phyloP scores from a whole-genome alignment of 2,888 invertebrate genomes.

The Phoronis australis region DNA sequence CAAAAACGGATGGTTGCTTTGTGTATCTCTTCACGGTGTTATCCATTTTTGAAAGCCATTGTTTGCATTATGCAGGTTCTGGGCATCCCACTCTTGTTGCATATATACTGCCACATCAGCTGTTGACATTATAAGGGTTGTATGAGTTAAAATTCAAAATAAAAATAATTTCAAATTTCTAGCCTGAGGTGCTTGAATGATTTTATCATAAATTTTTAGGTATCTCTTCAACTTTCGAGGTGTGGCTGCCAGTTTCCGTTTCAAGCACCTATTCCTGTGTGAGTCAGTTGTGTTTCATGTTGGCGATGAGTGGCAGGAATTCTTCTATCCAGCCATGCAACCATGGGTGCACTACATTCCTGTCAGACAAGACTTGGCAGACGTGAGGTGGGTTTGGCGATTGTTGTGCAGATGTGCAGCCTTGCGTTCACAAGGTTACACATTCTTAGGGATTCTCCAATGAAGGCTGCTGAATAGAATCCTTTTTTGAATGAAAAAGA shows the following conservation, averaged over 20 bases:
- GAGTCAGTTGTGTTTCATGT: constrained; percentile 90
- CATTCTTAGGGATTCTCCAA: no score
- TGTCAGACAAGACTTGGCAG: constrained; percentile 65
- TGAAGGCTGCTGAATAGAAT: no score
- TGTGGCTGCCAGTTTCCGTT: constrained; percentile 94
- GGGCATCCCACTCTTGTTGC: no score
- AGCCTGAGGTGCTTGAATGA: background rate
- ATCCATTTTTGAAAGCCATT: no score
- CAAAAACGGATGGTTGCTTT: background rate
- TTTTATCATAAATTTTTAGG: constrained; percentile 56
- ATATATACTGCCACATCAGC: no score
- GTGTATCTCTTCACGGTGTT: background rate
- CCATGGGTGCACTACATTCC: constrained; percentile 97
- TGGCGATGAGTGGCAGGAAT: constrained; percentile 89
- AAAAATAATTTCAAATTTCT: background rate
- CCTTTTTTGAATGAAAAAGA: no score
- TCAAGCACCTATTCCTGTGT: constrained; percentile 90
- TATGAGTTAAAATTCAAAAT: no score
- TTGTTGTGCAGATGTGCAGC: no score
- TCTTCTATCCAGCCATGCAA: constrained; percentile 82
- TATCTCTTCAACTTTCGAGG: constrained; percentile 95
- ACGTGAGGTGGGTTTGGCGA: constrained; percentile 59
- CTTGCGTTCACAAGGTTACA: no score
- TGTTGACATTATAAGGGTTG: no score
- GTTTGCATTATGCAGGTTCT: no score